Percentiles rank a stretch among this genome's conserved stretches.
phyloP scores from a whole-genome alignment of 53 echinoderm and acorn worm genomes.

The Henricia sp. region DNA sequence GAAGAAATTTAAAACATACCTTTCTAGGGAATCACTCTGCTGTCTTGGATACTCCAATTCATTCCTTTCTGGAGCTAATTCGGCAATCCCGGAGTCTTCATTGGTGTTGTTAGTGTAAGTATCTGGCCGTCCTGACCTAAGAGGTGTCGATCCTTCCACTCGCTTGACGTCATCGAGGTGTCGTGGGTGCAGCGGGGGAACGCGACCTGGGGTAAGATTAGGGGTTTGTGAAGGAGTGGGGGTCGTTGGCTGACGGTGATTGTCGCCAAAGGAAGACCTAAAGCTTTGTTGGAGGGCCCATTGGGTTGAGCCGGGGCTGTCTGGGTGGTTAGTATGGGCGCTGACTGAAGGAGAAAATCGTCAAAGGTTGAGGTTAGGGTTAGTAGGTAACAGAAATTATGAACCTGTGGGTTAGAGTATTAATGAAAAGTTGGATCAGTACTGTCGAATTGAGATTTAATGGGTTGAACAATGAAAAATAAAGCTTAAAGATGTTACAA shows the following conservation, averaged over 20 bases:
- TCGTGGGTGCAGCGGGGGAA: constrained; percentile 53
- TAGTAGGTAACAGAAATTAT: constrained; percentile 17
- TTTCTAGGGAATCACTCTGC: constrained; percentile 37
- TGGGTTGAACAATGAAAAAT: no score
- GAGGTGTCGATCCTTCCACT: constrained; percentile 9
- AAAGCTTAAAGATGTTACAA: no score
- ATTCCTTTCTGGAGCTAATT: constrained; percentile 70
- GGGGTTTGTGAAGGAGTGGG: constrained; percentile 56
- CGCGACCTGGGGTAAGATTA: constrained; percentile 53
- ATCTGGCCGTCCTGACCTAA: constrained; percentile 70
- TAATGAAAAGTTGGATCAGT: neutral
- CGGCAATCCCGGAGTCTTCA: constrained; percentile 90
- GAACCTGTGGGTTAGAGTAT: constrained; percentile 22
- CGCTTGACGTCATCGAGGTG: constrained; percentile 14
- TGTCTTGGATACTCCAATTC: constrained; percentile 65
- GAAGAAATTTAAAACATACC: no score
- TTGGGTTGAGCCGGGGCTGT: constrained; percentile 8
- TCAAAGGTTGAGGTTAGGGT: constrained; percentile 7
- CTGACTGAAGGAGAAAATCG: neutral
- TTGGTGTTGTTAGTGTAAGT: constrained; percentile 89
- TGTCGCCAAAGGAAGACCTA: constrained; percentile 20
- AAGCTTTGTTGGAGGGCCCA: constrained; percentile 20
- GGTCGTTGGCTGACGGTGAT: constrained; percentile 41
- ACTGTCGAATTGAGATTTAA: no score
- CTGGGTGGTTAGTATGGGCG: constrained; percentile 15